These are phyloP conservation scores for Tragelaphus buxtoni DNA, from an alignment of 2,113 vertebrate genomes.

Conservation along the genomic window DNA sequence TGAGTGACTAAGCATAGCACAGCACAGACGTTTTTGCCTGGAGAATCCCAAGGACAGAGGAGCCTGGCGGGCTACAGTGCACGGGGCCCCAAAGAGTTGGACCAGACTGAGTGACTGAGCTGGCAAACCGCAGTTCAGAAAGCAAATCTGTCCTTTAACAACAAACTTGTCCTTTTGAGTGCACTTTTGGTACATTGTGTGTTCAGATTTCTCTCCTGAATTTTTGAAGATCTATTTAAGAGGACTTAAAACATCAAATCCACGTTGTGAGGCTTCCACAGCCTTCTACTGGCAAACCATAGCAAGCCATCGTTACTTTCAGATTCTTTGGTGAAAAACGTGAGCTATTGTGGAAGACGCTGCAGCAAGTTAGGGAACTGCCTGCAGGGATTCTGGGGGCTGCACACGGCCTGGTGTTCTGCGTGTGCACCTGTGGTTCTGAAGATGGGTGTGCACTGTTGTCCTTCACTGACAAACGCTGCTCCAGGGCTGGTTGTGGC, in stretches of 20 bases:
- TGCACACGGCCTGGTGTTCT: fast-evolving
- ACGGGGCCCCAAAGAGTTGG: background rate
- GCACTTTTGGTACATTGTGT: no score
- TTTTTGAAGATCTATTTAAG: background rate
- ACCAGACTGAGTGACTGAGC: background rate
- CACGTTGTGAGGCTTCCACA: fast-evolving
- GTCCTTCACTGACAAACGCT: background rate
- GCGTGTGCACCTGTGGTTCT: fast-evolving
- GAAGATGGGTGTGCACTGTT: fast-evolving
- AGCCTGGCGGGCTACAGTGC: background rate
- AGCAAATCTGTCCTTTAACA: background rate
- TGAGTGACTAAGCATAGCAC: no score
- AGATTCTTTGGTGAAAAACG: background rate
- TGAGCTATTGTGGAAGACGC: fast-evolving
- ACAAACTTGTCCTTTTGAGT: no score
- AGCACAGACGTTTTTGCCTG: no score
- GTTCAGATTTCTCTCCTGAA: background rate
- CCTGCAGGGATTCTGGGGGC: background rate
- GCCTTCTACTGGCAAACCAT: background rate
- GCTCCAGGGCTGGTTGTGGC: background rate
- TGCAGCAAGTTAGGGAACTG: background rate
- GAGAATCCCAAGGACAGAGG: background rate
- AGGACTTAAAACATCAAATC: background rate
- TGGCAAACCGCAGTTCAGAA: background rate
- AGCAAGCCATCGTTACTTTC: background rate